Conservation (phyloP, 2,113 vertebrate genomes). For the Lophochroa leadbeateri region DNA sequence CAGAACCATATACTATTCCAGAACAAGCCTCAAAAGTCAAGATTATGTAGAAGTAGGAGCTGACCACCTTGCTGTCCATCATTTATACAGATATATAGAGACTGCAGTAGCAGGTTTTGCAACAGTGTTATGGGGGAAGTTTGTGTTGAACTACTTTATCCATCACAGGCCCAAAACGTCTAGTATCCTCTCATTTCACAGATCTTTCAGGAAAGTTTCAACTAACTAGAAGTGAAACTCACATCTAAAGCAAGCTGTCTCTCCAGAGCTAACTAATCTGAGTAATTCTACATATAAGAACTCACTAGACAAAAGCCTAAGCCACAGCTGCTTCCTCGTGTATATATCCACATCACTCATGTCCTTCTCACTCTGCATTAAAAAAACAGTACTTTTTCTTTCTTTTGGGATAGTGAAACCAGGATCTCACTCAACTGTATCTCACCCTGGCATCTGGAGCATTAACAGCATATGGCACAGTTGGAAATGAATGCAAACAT, state of each 20-base stretch:
- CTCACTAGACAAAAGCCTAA: not conserved
- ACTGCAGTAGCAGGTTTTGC: not conserved
- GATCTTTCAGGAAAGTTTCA: not conserved
- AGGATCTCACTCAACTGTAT: not conserved
- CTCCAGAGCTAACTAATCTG: not conserved
- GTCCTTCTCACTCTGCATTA: not conserved
- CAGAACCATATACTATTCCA: not conserved
- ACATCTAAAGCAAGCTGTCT: not conserved
- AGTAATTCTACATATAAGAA: not conserved
- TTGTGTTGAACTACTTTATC: not conserved
- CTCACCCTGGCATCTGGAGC: not conserved
- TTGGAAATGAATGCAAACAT: not conserved
- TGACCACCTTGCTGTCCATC: not conserved
- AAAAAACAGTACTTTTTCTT: not conserved
- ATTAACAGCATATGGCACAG: not conserved
- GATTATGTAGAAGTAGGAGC: not conserved
- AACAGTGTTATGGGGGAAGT: not conserved
- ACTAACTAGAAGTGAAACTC: not conserved
- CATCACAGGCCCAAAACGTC: not conserved
- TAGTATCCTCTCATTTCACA: not conserved
- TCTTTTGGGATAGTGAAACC: not conserved
- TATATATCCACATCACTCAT: not conserved
- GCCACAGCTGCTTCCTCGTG: not conserved
- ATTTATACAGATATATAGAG: not conserved
- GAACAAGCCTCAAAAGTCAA: not conserved